Conservation (phyloP, 2,888 invertebrate genomes). For the Cynaeus angustus region DNA sequence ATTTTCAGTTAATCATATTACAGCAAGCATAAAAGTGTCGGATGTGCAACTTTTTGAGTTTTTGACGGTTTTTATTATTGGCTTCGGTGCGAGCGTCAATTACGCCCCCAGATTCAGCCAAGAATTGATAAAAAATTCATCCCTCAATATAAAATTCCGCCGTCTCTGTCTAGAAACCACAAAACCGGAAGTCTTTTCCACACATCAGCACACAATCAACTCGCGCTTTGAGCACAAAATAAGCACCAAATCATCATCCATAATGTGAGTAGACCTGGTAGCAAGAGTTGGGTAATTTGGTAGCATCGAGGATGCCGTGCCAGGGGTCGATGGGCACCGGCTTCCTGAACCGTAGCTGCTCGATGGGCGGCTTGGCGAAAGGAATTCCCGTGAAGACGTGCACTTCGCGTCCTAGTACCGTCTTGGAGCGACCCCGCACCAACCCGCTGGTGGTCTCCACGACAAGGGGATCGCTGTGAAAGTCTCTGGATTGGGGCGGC, state of each 20-base stretch:
- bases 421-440: slow-evolving; percentile 86
- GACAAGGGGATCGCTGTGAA: slow-evolving; percentile 81
- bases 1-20: no score
- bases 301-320: slow-evolving; percentile 90
- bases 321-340: slow-evolving; percentile 91
- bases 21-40: no score
- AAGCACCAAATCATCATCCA: neutral
- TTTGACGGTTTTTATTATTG: no score
- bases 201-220: slow-evolving; percentile 4
- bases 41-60: no score
- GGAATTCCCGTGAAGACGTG: slow-evolving; percentile 93
- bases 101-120: neutral
- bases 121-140: neutral
- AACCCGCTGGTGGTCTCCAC: slow-evolving; percentile 89
- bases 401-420: slow-evolving; percentile 88
- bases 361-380: slow-evolving; percentile 92
- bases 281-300: slow-evolving; percentile 88
- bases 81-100: no score
- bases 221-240: slow-evolving; percentile 10
- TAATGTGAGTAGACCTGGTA: slow-evolving; percentile 75
- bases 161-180: neutral
- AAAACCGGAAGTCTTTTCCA: neutral
- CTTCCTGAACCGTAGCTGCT: slow-evolving; percentile 87
- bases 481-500: slow-evolving; percentile 67
- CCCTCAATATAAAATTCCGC: neutral